Percentiles rank a stretch among this genome's conserved stretches.
These are phyloP conservation scores for Oryctes rhinoceros DNA, from an alignment of 1,140 invertebrate genomes.

Conservation along the genomic window DNA sequence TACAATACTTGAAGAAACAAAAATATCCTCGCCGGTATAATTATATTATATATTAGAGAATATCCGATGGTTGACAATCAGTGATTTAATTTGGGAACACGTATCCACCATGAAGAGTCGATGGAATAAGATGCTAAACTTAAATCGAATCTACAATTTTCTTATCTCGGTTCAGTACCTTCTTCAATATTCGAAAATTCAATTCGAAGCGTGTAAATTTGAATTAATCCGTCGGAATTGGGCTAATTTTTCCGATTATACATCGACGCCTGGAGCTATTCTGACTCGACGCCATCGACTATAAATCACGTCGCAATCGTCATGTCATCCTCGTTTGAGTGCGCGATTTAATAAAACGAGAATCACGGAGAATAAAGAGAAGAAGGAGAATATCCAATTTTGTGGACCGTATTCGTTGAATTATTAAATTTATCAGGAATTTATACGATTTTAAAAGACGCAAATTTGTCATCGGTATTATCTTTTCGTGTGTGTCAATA, in stretches of 20 bases:
- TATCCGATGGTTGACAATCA: too few species aligned
- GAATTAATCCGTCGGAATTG: neutral
- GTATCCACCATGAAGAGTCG: too few species aligned
- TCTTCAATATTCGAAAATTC: too few species aligned
- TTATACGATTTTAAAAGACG: conserved; percentile 9
- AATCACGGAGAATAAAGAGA: neutral
- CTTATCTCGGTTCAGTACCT: too few species aligned
- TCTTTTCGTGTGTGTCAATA: neutral
- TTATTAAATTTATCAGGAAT: conserved; percentile 15
- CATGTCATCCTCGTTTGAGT: neutral
- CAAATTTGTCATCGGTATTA: conserved; percentile 15
- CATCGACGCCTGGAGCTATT: neutral
- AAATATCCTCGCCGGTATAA: too few species aligned
- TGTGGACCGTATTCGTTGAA: neutral
- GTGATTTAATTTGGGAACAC: too few species aligned
- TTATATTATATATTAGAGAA: too few species aligned
- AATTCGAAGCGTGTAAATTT: neutral
- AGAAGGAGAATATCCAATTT: neutral
- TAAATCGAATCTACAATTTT: too few species aligned
- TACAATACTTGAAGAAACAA: too few species aligned
- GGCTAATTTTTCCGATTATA: neutral
- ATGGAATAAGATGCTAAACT: too few species aligned
- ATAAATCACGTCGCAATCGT: neutral
- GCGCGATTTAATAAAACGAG: conserved; percentile 21
- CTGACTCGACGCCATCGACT: neutral